Base-by-base conservation (phyloP, 1,140 invertebrate genomes). In the Drosophila jambulina region DNA sequence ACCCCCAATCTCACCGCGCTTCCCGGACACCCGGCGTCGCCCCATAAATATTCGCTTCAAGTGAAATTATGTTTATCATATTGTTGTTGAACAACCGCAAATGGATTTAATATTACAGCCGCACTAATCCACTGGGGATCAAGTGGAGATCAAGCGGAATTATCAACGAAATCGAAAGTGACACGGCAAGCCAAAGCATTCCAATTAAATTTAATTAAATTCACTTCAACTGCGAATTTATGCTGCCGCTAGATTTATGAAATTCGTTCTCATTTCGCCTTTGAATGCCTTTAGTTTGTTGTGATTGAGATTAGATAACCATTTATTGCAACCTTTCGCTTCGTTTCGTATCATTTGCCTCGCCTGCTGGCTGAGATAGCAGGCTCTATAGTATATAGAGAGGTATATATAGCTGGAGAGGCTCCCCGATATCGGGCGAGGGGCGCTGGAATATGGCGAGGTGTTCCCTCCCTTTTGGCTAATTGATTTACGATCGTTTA, bases 51-150 rank as follows among this genome's bases (percentile, higher is more conserved):
- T 19, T 72, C 63, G 69, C 68, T 81, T 72, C 74, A 90, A 81
- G 85, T 78, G 70, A 90, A 90, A 85, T 87, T 82, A 88, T 88
- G 84, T 83, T 69, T 69, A 69, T 67, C 65, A 69, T 84, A 88
- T 85, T 88, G 72, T 82, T 88, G 81, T 88, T 80, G 67, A 85
- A 67, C 75, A 82, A 86, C 88, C 88, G 63, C 88, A 91, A 91
- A 81, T 82, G 88, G 86, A 91, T 91, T 91, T 82, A 91, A 91
- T 82, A 88, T 88, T 88, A 90, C 84, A 91, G 88, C 88, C 88
- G 56, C 69, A 82, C 82, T 91, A 91, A 91, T 91, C 88, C 88
- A 91, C 72, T 85, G 36, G 83, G 88, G 88, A 91, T 91, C 88
- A 91, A 85, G 81, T 85, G 84, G 78, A 91, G 88, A 91, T 91